These are phyloP conservation scores for Dicrostonyx torquatus DNA, from an alignment of 2,797 vertebrate genomes.

Conservation along the genomic window DNA sequence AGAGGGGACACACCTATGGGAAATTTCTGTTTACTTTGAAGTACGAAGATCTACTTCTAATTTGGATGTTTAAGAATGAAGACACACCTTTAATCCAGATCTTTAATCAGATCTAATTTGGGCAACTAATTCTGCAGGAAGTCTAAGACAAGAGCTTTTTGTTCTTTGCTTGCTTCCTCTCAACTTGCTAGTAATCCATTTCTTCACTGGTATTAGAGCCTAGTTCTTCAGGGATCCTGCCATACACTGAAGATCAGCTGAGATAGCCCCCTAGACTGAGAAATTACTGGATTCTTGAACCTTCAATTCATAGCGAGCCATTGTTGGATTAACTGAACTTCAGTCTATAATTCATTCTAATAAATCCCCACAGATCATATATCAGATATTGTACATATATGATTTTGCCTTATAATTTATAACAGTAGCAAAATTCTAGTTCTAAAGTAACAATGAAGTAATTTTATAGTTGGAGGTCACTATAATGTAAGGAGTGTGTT, in stretches of 20 bases:
- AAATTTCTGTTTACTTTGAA: background rate
- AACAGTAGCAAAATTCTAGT: background rate
- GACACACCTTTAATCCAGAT: background rate
- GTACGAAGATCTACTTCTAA: background rate
- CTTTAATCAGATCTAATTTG: background rate
- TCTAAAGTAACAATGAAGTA: background rate
- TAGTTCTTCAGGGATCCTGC: background rate
- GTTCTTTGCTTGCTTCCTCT: background rate
- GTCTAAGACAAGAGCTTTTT: background rate
- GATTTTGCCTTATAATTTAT: background rate
- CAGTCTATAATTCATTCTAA: background rate
- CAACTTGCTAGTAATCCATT: background rate
- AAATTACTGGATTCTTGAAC: background rate
- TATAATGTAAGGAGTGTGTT: background rate
- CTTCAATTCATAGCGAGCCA: background rate
- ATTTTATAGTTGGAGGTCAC: background rate
- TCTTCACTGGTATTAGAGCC: background rate
- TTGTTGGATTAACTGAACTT: background rate
- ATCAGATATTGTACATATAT: background rate
- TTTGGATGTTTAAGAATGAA: background rate
- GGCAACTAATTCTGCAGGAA: background rate
- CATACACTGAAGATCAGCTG: background rate
- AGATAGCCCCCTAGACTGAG: background rate
- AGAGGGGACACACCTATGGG: background rate
- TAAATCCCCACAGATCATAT: background rate